A percentile compares a stretch with the other conserved stretches of the same genome.
Evolutionary conservation across 2,797 vertebrate species (phyloP).

Genomic region (Cheirogaleus major): DNA sequence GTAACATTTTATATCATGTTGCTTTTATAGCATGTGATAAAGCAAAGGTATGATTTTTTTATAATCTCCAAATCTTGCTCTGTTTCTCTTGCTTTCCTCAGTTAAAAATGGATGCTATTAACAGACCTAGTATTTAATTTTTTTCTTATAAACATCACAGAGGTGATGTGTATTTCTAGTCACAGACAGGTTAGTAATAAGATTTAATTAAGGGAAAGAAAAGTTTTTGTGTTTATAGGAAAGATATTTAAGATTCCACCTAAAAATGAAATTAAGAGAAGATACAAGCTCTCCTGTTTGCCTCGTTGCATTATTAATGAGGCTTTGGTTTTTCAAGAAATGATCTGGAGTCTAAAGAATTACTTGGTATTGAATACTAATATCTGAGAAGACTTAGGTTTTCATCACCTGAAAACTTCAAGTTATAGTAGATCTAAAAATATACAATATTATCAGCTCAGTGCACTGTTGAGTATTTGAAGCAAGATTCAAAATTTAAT

Average conservation of each 20-base stretch:
- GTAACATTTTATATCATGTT: background rate
- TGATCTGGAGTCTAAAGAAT: slow-evolving; percentile 14
- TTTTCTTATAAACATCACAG: slow-evolving; percentile 15
- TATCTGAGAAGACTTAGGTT: slow-evolving; percentile 13
- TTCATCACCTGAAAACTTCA: slow-evolving; percentile 30
- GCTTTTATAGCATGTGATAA: slow-evolving; percentile 11
- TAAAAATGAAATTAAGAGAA: background rate
- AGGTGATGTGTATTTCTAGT: background rate
- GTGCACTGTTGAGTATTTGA: slow-evolving; percentile 28
- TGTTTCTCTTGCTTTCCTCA: slow-evolving; percentile 19
- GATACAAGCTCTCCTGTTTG: background rate
- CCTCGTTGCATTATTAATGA: slow-evolving; percentile 10
- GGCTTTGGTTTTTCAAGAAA: slow-evolving; percentile 43
- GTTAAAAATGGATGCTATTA: background rate
- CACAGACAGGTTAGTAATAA: background rate
- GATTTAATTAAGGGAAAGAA: background rate
- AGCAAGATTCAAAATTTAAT: slow-evolving; percentile 3
- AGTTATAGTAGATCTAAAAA: background rate
- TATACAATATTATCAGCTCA: background rate
- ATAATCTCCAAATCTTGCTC: background rate
- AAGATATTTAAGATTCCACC: background rate
- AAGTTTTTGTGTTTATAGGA: background rate
- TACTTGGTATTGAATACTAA: slow-evolving; percentile 20
- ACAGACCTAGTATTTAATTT: background rate
- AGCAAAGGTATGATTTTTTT: background rate